Base-by-base conservation (phyloP, 2,888 invertebrate species). In the Periphyllus acericola region DNA sequence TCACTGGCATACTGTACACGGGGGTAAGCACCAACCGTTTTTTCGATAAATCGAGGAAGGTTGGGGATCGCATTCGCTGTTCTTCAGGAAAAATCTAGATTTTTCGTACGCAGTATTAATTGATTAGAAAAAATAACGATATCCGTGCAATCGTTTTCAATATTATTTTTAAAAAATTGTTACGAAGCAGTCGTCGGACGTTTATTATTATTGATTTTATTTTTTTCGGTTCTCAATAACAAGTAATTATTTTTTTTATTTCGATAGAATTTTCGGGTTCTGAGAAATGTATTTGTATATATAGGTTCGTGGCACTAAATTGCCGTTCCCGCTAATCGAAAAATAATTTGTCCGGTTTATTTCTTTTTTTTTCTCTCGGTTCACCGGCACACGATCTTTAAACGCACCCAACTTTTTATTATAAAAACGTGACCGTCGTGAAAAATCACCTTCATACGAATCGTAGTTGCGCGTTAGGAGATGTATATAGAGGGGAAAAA, bases 321-420 rank as follows among this genome's bases (percentile, higher is more conserved):
- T n/a, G 79, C 34, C 0, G n/a, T 55, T 19, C 19, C 36, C 19
- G 8, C 71, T 72, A 19, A 55, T 83, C 68, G 46, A 81, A 46
- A 9, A 21, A 29, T 75, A n/a, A 34, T 60, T 34, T 66, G n/a
- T 21, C 29, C 14, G 5, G 32, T 29, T 17, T 32, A 29, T 68
- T 52, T 8, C 5, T 52, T 82, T 19, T 8, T 68, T 81, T 32
- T 2, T 25, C 8, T 17, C 25, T 8, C 5, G 9, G 34, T 29
- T 66, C 9, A 19, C n/a, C 36, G 1, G 14, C 25, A 25, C 34
- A 83, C 72, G 55, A n/a, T 60, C 55, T 34, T 36, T 83, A 55
- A 83, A 83, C 74, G 29, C 29, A 25, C 6, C 21, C 25, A 9
- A 60, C 40, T 25, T 75, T 75, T 82, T 72, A 75, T 83, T 29